Evolutionary conservation across 2,113 vertebrate genomes (phyloP).

Genomic region (Athene cunicularia): DNA sequence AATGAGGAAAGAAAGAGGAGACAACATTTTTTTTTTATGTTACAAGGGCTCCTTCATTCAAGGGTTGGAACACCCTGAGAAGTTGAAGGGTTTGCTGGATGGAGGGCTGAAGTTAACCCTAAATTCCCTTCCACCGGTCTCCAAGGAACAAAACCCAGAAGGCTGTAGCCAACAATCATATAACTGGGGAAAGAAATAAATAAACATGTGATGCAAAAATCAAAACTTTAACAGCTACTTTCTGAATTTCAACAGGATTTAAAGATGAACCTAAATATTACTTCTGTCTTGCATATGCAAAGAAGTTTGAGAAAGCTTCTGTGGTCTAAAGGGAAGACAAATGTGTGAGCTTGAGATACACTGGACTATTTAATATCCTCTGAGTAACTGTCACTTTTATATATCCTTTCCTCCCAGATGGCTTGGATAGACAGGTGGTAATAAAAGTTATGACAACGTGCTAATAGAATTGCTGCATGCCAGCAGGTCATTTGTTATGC

Average conservation of each 20-base stretch:
- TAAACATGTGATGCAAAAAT: background rate
- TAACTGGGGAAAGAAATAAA: background rate
- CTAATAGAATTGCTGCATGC: background rate
- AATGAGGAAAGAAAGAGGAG: background rate
- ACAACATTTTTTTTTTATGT: background rate
- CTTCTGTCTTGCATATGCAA: background rate
- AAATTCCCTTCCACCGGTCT: background rate
- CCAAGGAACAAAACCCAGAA: background rate
- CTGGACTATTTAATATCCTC: background rate
- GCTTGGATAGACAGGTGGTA: background rate
- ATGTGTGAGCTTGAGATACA: background rate
- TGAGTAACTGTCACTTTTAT: background rate
- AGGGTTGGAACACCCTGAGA: background rate
- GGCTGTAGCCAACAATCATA: background rate
- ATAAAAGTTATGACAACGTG: background rate
- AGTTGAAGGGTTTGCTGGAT: background rate
- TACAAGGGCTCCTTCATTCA: too few species aligned
- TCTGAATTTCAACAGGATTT: background rate
- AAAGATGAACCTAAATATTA: background rate
- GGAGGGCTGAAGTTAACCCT: background rate
- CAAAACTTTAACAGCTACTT: background rate
- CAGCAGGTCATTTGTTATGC: background rate
- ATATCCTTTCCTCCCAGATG: background rate
- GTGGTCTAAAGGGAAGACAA: background rate
- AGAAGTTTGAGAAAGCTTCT: background rate